phyloP scores from a whole-genome alignment of 2,113 vertebrate genomes.

The Bubo blakistoni region DNA sequence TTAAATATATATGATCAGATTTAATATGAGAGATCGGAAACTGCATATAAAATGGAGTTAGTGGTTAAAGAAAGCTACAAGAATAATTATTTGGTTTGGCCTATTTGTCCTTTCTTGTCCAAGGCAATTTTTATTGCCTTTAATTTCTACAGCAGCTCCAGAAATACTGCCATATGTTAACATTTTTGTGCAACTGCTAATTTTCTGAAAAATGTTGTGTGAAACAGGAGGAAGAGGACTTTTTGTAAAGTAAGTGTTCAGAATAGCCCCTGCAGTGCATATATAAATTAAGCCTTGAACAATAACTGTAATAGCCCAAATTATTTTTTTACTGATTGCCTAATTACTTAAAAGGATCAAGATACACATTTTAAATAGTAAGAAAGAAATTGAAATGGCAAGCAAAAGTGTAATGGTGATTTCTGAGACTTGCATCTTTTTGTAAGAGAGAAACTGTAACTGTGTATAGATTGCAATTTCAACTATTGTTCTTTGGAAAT shows the following conservation, averaged over 20 bases:
- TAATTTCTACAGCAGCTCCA: slow-evolving; percentile 58
- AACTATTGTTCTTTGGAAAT: background rate
- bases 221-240: slow-evolving; percentile 33
- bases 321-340: slow-evolving; percentile 40
- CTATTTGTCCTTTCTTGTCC: slow-evolving; percentile 66
- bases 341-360: slow-evolving; percentile 60
- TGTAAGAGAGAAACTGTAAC: background rate
- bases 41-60: slow-evolving; percentile 60
- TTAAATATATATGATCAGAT: slow-evolving; percentile 81
- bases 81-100: slow-evolving; percentile 64
- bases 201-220: slow-evolving; percentile 64
- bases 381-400: slow-evolving; percentile 26
- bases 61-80: slow-evolving; percentile 66
- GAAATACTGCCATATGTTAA: slow-evolving; percentile 63
- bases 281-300: slow-evolving; percentile 51
- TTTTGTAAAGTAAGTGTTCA: slow-evolving; percentile 38
- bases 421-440: slow-evolving; percentile 21
- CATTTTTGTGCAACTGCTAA: slow-evolving; percentile 47
- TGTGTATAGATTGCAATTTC: background rate
- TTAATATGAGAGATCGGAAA: slow-evolving; percentile 70
- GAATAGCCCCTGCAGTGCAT: slow-evolving; percentile 23
- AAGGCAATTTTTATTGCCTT: slow-evolving; percentile 64
- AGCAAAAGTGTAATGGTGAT: background rate
- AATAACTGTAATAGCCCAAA: slow-evolving; percentile 45
- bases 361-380: slow-evolving; percentile 21